A percentile compares a stretch with the other conserved stretches of the same genome.
Conservation (phyloP, 2,113 vertebrate species). For the Nothobranchius furzeri region DNA sequence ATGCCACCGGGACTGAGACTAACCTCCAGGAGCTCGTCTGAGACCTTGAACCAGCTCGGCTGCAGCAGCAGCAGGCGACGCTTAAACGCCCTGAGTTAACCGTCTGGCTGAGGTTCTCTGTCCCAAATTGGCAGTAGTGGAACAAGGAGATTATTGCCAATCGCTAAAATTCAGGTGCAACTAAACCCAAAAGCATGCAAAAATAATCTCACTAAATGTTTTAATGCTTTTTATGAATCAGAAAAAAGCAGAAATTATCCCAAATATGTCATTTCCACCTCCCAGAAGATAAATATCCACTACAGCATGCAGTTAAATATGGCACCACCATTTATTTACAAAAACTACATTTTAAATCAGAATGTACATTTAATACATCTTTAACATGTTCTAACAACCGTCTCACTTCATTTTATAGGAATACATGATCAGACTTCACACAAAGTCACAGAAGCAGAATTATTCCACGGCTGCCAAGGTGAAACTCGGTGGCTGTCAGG, state of each 20-base stretch:
- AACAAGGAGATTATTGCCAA: slow-evolving; percentile 72
- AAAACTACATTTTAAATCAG: slow-evolving; percentile 74
- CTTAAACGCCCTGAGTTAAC: slow-evolving; percentile 31
- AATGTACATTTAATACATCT: slow-evolving; percentile 75
- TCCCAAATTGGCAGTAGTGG: slow-evolving; percentile 74
- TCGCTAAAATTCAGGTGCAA: slow-evolving; percentile 83
- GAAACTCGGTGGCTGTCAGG: slow-evolving; percentile 34
- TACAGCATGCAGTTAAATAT: slow-evolving; percentile 72
- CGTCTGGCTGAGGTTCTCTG: slow-evolving; percentile 63
- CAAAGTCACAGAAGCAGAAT: neutral
- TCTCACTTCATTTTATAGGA: slow-evolving; percentile 70
- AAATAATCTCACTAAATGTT: slow-evolving; percentile 38
- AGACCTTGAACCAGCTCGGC: slow-evolving; percentile 52
- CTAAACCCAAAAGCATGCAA: slow-evolving; percentile 62
- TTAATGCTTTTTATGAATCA: slow-evolving; percentile 19
- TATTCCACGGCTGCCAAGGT: neutral
- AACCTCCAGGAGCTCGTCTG: slow-evolving; percentile 51
- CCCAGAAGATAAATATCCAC: slow-evolving; percentile 53
- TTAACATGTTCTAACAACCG: slow-evolving; percentile 56
- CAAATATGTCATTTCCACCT: slow-evolving; percentile 33
- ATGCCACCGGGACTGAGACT: slow-evolving; percentile 75
- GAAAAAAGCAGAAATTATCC: slow-evolving; percentile 31
- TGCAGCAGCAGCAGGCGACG: slow-evolving; percentile 44
- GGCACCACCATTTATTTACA: slow-evolving; percentile 41
- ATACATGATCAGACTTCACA: slow-evolving; percentile 61